Base-by-base conservation (phyloP, 2,113 vertebrate species). In the Diadophis punctatus region DNA sequence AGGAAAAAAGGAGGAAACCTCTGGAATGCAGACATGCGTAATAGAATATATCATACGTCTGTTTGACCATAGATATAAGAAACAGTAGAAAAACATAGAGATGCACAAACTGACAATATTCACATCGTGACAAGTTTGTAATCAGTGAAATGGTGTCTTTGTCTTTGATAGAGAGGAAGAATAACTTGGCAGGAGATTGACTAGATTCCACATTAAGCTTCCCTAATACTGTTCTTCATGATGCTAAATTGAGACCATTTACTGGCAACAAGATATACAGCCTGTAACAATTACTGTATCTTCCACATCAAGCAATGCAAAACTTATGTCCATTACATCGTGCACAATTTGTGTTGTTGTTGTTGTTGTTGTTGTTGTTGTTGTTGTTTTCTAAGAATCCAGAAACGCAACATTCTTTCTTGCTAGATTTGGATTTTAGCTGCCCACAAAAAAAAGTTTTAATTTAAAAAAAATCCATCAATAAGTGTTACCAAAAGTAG, bases 91-190 rank as follows among this genome's bases (percentile, higher is more conserved):
- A n/a, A n/a, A n/a, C n/a, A n/a, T n/a, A n/a, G n/a, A n/a, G n/a
- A n/a, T n/a, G n/a, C n/a, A n/a, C n/a, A n/a, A n/a, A n/a, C n/a
- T n/a, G n/a, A n/a, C n/a, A n/a, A n/a, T n/a, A n/a, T n/a, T n/a
- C n/a, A n/a, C n/a, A n/a, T n/a, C n/a, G n/a, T n/a, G n/a, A n/a
- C 46, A 48, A 48, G 46, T 89, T 94, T 93, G 74, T 49, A 94
- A 87, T 91, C 90, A 91, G 27, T 51, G 92, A 53, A 23, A 91
- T 93, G 90, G 90, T 56, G 88, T 20, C 55, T 56, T 93, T 93
- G 93, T 89, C 90, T 89, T 63, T 93, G 34, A 93, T 20, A 43
- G 53, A 85, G 53, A 84, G 43, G 10, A 14, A 91, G 93, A 89
- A 7, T 0, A 93, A 94, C 91, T 92, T 94, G 34, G 87, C 53